These are phyloP conservation scores for Choloepus didactylus DNA, from an alignment of 2,797 vertebrate genomes.

Conservation along the genomic window DNA sequence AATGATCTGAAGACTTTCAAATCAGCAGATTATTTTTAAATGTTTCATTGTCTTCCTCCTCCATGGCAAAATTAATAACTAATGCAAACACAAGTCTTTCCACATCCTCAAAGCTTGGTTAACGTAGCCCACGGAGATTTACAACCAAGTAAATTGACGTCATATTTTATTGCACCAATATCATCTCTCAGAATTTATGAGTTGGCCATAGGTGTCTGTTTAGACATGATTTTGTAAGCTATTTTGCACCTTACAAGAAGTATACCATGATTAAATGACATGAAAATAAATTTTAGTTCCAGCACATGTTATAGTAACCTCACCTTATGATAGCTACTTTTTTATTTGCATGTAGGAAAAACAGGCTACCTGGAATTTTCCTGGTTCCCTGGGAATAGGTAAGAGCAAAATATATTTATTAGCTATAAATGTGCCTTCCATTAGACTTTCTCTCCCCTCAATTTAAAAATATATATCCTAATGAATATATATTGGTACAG, in stretches of 20 bases:
- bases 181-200: constrained; percentile 44
- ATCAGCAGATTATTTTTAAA: not conserved
- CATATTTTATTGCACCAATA: constrained; percentile 15
- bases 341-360: constrained; percentile 6
- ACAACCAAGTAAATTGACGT: constrained; percentile 29
- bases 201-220: not conserved
- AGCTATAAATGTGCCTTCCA: not conserved
- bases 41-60: not conserved
- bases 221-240: constrained; percentile 38
- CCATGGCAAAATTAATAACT: not conserved
- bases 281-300: constrained; percentile 57
- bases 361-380: not conserved
- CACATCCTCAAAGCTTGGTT: constrained; percentile 37
- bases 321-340: constrained; percentile 57
- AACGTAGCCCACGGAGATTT: not conserved
- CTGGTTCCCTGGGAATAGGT: not conserved
- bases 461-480: not conserved
- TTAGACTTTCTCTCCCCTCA: not conserved
- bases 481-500: not conserved
- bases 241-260: not conserved
- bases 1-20: not conserved
- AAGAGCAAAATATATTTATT: not conserved
- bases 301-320: not conserved
- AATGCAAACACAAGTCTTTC: not conserved
- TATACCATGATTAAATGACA: constrained; percentile 10